Base-by-base conservation (phyloP, 2,113 vertebrate genomes). In the Ochotona curzoniae region DNA sequence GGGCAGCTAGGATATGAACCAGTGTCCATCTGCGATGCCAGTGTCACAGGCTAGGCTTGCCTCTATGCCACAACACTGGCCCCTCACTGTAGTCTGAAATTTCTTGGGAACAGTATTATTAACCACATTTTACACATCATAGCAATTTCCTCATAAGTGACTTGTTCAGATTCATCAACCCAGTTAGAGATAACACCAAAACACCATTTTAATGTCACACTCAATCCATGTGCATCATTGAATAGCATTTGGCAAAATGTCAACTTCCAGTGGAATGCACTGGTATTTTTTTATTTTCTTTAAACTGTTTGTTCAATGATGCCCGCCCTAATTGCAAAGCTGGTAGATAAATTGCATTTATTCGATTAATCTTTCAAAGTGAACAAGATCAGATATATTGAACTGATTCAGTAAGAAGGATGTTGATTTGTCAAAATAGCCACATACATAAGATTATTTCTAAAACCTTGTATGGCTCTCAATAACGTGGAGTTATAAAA, bases 401-500 rank as follows among this genome's bases (percentile, higher is more conserved):
- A 69, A 57, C 11, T 93, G 49, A 88, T 79, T 95, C 64, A 89
- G 70, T 17, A 95, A 83, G 80, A 83, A 93, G 69, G 23, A 75
- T 74, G 49, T 35, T 91, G 60, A 66, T 94, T 92, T 95, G 84
- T 95, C 69, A 84, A 89, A 96, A 93, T 30, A 82, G 75, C 67
- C 74, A 91, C 44, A 70, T 84, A 44, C 12, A 12, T 83, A 93
- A 44, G 54, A 81, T n/a, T 69, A 35, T 89, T 94, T 93, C 79
- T 63, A 87, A 81, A 94, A 89, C 23, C 18, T 75, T 82, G 78
- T 71, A 78, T 74, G 51, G 78, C 80, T 93, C 32, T 87, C 67
- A 84, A 89, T 57, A 64, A 60, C 49, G 64, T 30, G 17, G 49
- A 90, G 18, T 87, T 91, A 44, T 87, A 84, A 86, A 94, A 84